Evolutionary conservation across 2,113 vertebrate species (phyloP).

Genomic region (Stegostoma tigrinum): DNA sequence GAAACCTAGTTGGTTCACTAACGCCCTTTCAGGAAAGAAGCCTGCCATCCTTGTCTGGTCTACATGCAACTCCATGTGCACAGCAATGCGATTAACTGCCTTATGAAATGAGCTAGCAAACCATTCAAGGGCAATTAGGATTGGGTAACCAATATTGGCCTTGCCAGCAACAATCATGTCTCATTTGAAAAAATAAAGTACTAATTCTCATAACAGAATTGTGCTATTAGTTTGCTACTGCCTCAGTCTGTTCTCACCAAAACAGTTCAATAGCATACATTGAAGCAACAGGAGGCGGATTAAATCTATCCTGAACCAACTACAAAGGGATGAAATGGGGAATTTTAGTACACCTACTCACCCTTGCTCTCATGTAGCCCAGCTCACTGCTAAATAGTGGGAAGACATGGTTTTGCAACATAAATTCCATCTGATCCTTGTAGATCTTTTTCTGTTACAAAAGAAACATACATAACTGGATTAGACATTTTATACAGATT

Average conservation of each 20-base stretch:
- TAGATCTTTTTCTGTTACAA: slow-evolving; percentile 87
- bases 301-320: neutral
- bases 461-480: neutral
- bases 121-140: too few species aligned
- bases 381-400: slow-evolving; percentile 90
- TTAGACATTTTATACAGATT: neutral
- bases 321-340: neutral
- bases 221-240: neutral
- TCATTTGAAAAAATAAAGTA: neutral
- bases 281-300: neutral
- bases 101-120: too few species aligned
- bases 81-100: too few species aligned
- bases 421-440: slow-evolving; percentile 98
- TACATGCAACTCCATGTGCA: too few species aligned
- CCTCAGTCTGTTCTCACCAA: neutral
- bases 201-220: neutral
- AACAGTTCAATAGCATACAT: neutral
- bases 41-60: too few species aligned
- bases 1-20: too few species aligned
- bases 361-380: slow-evolving; percentile 96
- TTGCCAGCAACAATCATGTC: too few species aligned
- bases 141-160: too few species aligned
- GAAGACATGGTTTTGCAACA: slow-evolving; percentile 96
- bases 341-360: slow-evolving; percentile 51
- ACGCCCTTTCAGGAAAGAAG: too few species aligned